Base-by-base conservation (phyloP, 1,140 invertebrate genomes). In the Cherax destructor region DNA sequence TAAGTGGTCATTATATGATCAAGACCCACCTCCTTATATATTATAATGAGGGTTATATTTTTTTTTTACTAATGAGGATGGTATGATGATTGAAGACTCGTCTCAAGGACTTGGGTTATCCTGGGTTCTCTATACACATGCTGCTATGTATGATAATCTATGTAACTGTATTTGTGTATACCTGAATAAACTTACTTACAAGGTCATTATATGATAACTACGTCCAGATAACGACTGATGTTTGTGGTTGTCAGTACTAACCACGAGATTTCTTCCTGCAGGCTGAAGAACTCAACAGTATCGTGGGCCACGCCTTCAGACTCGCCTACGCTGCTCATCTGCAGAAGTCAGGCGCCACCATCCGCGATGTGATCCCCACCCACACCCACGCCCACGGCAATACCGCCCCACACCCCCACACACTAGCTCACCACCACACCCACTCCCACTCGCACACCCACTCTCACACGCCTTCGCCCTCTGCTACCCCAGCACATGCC, bases 241-340 rank as follows among this genome's bases (percentile, higher is more conserved):
- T 59, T 59, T 16, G 0, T 59, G 56, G 30, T 0, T 41, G 30
- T n/a, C 65, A 69, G 5, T 10, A 24, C 69, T 74, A 30, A 74
- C 69, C 7, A 30, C 1, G 24, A 74, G n/a, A 21, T 49, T 80
- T 69, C 91, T 59, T 76, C 91, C 69, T 93, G 96, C 95, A 98
- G 97, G 97, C 97, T 93, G 97, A 98, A 94, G 97, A 98, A 95
- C 95, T 98, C 94, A 98, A 98, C 95, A 96, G 97, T 91, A 96
- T 98, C 93, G 97, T 98, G 93, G 97, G 97, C 94, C 97, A 98
- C 97, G 97, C 97, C 94, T 98, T 98, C 96, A 97, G 97, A 94
- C 97, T 98, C 96, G 97, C 97, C 93, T 98, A 97, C 95, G 97
- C 97, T 93, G 97, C 97, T 94, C 97, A 98, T 94, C 95, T 97